Percentiles rank a stretch among this genome's conserved stretches.
Evolutionary conservation across 2,113 vertebrate species (phyloP).

Genomic region (Tetraodon nigroviridis): DNA sequence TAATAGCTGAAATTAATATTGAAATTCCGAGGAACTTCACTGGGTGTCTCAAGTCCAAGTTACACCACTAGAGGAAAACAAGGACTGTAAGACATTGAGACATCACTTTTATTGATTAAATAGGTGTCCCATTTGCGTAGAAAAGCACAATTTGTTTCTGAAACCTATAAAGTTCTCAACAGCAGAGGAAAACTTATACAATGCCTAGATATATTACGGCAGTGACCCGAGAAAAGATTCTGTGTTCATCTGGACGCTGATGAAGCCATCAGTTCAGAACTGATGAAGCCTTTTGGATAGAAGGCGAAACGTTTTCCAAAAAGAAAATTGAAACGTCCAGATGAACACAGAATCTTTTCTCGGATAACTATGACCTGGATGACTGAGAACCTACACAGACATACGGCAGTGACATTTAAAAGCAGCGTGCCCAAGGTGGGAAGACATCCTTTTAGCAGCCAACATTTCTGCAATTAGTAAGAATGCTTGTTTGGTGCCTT

Average conservation of each 20-base stretch:
- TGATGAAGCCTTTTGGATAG: too few species aligned
- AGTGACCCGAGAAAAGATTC: too few species aligned
- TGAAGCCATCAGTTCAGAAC: too few species aligned
- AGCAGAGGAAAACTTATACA: conserved; percentile 1
- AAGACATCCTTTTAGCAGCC: conserved; percentile 6
- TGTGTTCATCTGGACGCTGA: too few species aligned
- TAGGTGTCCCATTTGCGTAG: conserved; percentile 2
- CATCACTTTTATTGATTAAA: conserved; percentile 18
- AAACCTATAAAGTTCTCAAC: not conserved
- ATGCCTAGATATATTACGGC: conserved; percentile 32
- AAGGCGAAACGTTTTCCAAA: too few species aligned
- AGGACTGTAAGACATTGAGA: conserved; percentile 14
- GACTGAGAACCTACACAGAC: too few species aligned
- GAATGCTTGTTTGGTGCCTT: conserved; percentile 33
- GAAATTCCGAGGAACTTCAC: conserved; percentile 29
- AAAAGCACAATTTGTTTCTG: not conserved
- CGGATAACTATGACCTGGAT: too few species aligned
- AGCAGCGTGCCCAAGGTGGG: conserved; percentile 17
- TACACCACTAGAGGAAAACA: conserved; percentile 15
- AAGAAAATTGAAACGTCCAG: too few species aligned
- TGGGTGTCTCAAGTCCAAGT: conserved; percentile 2
- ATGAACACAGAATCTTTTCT: too few species aligned
- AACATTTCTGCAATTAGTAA: conserved; percentile 16
- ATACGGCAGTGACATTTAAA: conserved; percentile 45
- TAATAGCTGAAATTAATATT: conserved; percentile 44